Conservation (phyloP, 2,797 vertebrate genomes). For the Rhinella marina region DNA sequence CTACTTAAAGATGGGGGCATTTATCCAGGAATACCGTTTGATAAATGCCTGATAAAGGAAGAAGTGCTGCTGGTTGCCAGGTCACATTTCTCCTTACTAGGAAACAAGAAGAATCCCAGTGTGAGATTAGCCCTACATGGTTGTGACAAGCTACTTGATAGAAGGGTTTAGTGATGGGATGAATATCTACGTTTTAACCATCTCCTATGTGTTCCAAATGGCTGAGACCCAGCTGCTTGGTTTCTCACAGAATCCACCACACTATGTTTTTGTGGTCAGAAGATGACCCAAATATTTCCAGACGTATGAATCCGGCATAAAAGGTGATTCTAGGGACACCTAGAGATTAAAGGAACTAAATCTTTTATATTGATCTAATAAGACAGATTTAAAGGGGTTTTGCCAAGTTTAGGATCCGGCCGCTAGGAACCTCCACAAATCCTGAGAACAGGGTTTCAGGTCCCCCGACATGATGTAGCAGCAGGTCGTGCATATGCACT, state of each 20-base stretch:
- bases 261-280: background rate
- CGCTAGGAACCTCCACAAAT: no score
- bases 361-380: background rate
- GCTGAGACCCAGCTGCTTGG: background rate
- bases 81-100: constrained; percentile 1
- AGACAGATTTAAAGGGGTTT: background rate
- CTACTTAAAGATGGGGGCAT: background rate
- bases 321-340: background rate
- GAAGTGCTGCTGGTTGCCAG: background rate
- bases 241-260: background rate
- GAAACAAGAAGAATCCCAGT: background rate
- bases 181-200: constrained; percentile 6
- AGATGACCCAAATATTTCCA: background rate
- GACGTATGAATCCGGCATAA: background rate
- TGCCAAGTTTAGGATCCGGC: no score
- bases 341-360: background rate
- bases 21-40: background rate
- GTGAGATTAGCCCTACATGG: background rate
- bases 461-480: no score
- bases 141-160: background rate
- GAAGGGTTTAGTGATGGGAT: background rate
- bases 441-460: no score
- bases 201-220: background rate
- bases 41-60: background rate
- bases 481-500: no score